Evolutionary conservation across 2,888 invertebrate species (phyloP).

Genomic region (Euzophera pinguis): DNA sequence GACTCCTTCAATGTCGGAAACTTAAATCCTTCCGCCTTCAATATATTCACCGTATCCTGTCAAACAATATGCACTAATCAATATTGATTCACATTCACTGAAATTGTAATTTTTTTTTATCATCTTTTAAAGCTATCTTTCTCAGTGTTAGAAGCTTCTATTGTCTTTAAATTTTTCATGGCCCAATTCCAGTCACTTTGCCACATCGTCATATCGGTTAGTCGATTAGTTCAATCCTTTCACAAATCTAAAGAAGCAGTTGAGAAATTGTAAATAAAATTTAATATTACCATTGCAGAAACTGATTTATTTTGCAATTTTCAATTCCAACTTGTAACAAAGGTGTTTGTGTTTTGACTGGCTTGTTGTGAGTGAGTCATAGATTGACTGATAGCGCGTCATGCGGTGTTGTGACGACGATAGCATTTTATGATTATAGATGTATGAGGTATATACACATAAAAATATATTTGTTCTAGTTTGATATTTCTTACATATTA

Average conservation of each 20-base stretch:
- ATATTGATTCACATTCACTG: not conserved
- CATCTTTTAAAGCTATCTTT: no score
- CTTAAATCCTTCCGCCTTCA: slow-evolving; percentile 96
- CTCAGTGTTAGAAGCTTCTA: no score
- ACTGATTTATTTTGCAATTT: not conserved
- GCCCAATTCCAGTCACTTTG: no score
- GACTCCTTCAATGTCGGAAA: slow-evolving; percentile 96
- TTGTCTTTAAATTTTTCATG: no score
- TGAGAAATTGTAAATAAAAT: not conserved
- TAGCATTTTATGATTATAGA: not conserved
- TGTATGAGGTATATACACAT: not conserved
- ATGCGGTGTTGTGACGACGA: not conserved
- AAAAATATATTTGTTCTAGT: not conserved
- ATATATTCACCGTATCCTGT: slow-evolving; percentile 94
- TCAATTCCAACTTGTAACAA: not conserved
- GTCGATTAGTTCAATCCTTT: no score
- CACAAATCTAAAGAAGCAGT: no score
- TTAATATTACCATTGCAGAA: not conserved
- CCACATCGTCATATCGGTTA: no score
- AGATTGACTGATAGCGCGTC: slow-evolving; percentile 4
- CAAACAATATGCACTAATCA: slow-evolving; percentile 27
- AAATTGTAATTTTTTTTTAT: not conserved
- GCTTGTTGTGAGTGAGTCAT: slow-evolving; percentile 11
- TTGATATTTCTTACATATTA: no score
- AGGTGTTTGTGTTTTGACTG: not conserved